Percentiles rank a stretch among this genome's conserved stretches.
phyloP scores from a whole-genome alignment of 1,140 invertebrate genomes.

The Drosophila kanapiae region DNA sequence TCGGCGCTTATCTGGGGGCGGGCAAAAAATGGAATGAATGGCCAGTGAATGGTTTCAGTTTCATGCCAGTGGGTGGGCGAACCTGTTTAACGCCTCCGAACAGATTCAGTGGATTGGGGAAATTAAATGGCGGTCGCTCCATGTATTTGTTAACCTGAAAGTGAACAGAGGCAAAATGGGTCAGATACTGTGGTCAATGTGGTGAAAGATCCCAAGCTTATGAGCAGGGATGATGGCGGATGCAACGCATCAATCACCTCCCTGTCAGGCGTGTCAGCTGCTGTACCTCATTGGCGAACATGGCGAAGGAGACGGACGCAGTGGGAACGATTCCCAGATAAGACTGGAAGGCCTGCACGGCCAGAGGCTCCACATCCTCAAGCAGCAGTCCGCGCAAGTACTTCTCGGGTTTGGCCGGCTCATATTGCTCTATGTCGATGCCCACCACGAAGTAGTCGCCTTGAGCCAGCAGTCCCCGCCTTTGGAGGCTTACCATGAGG shows the following conservation, averaged over 20 bases:
- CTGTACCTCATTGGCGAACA: slow-evolving; percentile 88
- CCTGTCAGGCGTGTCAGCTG: slow-evolving; percentile 22
- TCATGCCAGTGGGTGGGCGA: slow-evolving; percentile 51
- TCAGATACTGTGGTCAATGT: slow-evolving; percentile 44
- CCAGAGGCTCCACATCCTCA: slow-evolving; percentile 86
- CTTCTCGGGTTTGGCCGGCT: slow-evolving; percentile 89
- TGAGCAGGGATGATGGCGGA: slow-evolving; percentile 10
- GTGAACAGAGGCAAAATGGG: slow-evolving; percentile 7
- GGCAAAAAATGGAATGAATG: slow-evolving; percentile 15
- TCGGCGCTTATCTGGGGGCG: slow-evolving; percentile 91
- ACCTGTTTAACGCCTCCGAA: slow-evolving; percentile 91
- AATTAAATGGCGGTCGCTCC: slow-evolving; percentile 93
- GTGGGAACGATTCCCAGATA: slow-evolving; percentile 92
- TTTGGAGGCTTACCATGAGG: slow-evolving; percentile 92
- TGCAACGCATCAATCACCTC: slow-evolving; percentile 46
- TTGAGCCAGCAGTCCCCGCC: slow-evolving; percentile 92
- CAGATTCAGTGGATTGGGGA: slow-evolving; percentile 90
- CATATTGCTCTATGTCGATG: slow-evolving; percentile 95
- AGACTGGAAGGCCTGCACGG: slow-evolving; percentile 88
- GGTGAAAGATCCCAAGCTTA: slow-evolving; percentile 27
- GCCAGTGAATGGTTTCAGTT: slow-evolving; percentile 24
- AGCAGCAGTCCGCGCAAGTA: slow-evolving; percentile 91
- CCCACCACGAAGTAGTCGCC: slow-evolving; percentile 87
- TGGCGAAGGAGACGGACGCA: slow-evolving; percentile 89
- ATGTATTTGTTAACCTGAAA: slow-evolving; percentile 91